Conservation (phyloP, 2,113 vertebrate genomes). For the Channa maculata region DNA sequence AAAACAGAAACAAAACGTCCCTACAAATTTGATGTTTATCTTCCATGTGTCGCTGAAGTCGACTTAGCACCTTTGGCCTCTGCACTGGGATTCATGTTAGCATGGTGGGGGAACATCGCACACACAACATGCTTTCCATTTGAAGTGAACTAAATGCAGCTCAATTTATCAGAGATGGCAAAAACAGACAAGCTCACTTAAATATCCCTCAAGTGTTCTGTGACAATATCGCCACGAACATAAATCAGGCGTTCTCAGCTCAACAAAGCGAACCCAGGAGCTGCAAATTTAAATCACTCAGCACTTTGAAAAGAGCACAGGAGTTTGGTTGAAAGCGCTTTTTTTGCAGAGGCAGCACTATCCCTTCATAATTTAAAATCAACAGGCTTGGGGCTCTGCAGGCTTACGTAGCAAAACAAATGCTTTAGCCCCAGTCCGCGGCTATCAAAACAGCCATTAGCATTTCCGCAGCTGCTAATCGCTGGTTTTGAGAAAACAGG, state of each 20-base stretch:
- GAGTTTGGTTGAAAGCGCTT: constrained; percentile 19
- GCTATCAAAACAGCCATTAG: constrained; percentile 81
- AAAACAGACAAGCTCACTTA: constrained; percentile 10
- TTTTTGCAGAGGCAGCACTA: constrained; percentile 52
- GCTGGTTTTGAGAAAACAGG: constrained; percentile 70
- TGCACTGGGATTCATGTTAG: not conserved
- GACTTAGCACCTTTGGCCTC: constrained; percentile 13
- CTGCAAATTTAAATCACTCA: constrained; percentile 41
- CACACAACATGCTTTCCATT: constrained; percentile 30
- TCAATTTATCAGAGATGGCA: constrained; percentile 34
- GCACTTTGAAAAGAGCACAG: constrained; percentile 1
- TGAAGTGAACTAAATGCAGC: constrained; percentile 3
- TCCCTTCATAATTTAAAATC: constrained; percentile 67
- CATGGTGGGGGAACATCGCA: not conserved
- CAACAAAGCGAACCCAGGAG: not conserved
- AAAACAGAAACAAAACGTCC: not conserved
- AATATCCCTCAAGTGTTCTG: not conserved
- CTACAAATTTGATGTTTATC: constrained; percentile 3
- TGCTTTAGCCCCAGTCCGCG: constrained; percentile 49
- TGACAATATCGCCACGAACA: constrained; percentile 26
- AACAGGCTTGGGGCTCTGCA: constrained; percentile 43
- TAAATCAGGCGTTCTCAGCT: constrained; percentile 34
- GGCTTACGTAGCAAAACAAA: constrained; percentile 75
- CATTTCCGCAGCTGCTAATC: constrained; percentile 80
- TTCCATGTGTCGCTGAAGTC: not conserved